Base-by-base conservation (phyloP, 2,113 vertebrate genomes). In the Cinclus mexicanus region DNA sequence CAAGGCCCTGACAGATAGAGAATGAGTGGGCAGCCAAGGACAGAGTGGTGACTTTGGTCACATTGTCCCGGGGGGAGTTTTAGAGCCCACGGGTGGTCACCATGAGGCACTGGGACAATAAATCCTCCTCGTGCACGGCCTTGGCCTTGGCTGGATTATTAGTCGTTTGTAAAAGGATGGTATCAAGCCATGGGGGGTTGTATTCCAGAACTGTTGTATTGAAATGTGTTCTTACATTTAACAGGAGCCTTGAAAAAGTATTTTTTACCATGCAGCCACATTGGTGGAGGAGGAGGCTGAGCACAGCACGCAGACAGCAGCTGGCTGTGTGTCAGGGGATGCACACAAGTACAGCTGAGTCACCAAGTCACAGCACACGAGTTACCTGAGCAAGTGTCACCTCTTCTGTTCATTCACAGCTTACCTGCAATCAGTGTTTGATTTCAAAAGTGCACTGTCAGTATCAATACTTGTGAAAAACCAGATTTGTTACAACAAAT, bases 71-170 rank as follows among this genome's bases (percentile, higher is more conserved):
- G 42, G 31, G 71, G 71, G 19, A 37, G 10, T 49, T 37, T 13
- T 2, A 10, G n/a, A 69, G 56, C 55, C 77, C 71, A 16, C 5
- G 12, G 29, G 37, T 55, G 25, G 46, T 65, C 59, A 46, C n/a
- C 15, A 3, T 0, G 24, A 47, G 19, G 57, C 63, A 25, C 39
- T 28, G 39, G 21, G 20, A 55, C 46, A 44, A 6, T 7, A 28
- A 70, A 20, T 39, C 12, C 31, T 65, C 7, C 23, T 20, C 10
- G 0, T 2, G 25, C 68, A 29, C 0, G 0, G 24, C 83, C 25
- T 46, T 56, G 39, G 64, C 42, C 28, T 55, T 55, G 61, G 49
- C 4, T 49, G 50, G 20, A 22, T 77, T 55, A 6, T 37, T 69
- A 29, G 9, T 33, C 77, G 17, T 42, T 83, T 56, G 31, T 57